Conservation (phyloP, 2,113 vertebrate species). For the Sander vitreus region DNA sequence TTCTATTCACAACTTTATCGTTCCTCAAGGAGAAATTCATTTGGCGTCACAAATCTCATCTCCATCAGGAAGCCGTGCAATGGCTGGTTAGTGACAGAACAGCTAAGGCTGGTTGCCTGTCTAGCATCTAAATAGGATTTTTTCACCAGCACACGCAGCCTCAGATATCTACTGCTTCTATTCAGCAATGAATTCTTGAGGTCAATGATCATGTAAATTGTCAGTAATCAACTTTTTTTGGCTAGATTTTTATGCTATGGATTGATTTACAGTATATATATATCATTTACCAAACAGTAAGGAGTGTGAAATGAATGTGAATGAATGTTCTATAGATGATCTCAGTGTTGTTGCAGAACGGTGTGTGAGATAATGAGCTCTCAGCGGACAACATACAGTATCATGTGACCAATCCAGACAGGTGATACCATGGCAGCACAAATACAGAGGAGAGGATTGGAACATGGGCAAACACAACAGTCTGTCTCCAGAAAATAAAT, state of each 20-base stretch:
- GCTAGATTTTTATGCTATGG: not conserved
- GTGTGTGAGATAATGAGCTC: constrained; percentile 78
- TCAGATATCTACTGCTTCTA: constrained; percentile 15
- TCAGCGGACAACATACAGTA: constrained; percentile 56
- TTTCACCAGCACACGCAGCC: constrained; percentile 33
- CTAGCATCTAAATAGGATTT: constrained; percentile 57
- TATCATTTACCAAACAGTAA: not conserved
- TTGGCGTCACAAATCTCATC: constrained; percentile 78
- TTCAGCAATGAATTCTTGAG: constrained; percentile 9
- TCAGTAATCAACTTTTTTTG: constrained; percentile 3
- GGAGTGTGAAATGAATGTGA: constrained; percentile 14
- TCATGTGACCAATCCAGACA: constrained; percentile 76
- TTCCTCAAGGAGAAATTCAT: constrained; percentile 80
- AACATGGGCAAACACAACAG: constrained; percentile 68
- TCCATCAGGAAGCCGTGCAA: constrained; percentile 75
- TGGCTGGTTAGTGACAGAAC: constrained; percentile 75
- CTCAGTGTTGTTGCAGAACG: constrained; percentile 54
- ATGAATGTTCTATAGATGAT: constrained; percentile 39
- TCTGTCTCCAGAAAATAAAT: constrained; percentile 65
- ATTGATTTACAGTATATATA: not conserved
- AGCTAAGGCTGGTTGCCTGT: constrained; percentile 42
- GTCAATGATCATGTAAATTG: not conserved
- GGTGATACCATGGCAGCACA: constrained; percentile 74
- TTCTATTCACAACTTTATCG: constrained; percentile 81
- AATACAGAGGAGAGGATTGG: constrained; percentile 61